These are phyloP conservation scores for Protonemura montana DNA, from an alignment of 2,888 invertebrate species.

Conservation along the genomic window DNA sequence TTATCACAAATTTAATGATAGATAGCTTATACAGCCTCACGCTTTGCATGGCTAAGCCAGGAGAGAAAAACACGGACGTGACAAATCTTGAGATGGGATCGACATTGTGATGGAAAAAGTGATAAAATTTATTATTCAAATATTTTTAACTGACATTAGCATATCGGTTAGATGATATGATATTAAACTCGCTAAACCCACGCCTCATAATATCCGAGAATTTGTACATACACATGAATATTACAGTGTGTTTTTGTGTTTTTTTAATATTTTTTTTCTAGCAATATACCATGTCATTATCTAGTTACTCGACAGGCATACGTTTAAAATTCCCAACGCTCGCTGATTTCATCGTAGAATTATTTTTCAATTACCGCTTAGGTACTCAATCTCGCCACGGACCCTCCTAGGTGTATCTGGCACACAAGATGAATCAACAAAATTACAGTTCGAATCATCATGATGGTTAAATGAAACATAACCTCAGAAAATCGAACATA, in stretches of 20 bases:
- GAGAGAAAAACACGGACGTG: not conserved
- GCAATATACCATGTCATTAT: not conserved
- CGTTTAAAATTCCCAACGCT: not conserved
- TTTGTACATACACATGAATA: not conserved
- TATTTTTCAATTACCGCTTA: not conserved
- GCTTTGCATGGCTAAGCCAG: not conserved
- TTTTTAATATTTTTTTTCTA: not conserved
- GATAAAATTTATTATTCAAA: slow-evolving; percentile 9
- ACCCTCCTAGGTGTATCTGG: too few relatives aligned
- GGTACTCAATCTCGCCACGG: not conserved
- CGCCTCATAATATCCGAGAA: not conserved
- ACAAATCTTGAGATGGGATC: not conserved
- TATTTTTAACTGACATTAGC: not conserved
- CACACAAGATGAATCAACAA: too few relatives aligned
- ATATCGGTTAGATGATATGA: not conserved
- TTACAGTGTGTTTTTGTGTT: not conserved
- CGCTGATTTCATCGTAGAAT: not conserved
- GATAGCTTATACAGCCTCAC: not conserved
- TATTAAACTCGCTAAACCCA: not conserved
- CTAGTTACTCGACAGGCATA: not conserved
- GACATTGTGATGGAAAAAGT: not conserved
- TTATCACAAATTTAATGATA: slow-evolving; percentile 12
- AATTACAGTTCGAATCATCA: too few relatives aligned
- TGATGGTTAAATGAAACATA: not conserved
- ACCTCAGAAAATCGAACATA: not conserved